A percentile compares a stretch with the other conserved stretches of the same genome.
phyloP scores from a whole-genome alignment of 2,888 invertebrate species.

The Trisateles emortualis region DNA sequence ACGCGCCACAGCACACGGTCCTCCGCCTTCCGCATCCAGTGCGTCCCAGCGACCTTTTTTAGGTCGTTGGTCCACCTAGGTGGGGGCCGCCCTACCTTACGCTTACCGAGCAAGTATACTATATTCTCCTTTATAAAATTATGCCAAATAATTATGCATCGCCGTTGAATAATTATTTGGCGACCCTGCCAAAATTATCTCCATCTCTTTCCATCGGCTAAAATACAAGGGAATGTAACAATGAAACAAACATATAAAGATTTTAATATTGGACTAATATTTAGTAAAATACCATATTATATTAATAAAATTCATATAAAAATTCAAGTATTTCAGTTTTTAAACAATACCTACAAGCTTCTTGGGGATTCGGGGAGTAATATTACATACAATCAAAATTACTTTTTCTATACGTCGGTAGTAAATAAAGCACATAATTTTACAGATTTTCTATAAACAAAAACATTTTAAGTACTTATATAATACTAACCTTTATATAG shows the following conservation, averaged over 20 bases:
- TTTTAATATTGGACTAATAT: conserved; percentile 85
- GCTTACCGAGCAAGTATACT: too few species aligned
- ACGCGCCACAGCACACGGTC: too few species aligned
- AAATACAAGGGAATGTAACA: conserved; percentile 39
- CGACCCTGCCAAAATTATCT: not conserved
- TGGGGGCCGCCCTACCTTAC: too few species aligned
- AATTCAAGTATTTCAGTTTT: conserved; percentile 83
- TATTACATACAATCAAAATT: conserved; percentile 26
- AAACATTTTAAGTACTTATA: conserved; percentile 45
- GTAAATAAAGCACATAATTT: conserved; percentile 28
- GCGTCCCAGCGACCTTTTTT: too few species aligned
- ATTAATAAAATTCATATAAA: conserved; percentile 86
- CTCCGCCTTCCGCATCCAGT: too few species aligned
- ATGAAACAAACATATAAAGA: conserved; percentile 77
- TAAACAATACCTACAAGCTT: conserved; percentile 76
- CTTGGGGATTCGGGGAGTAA: conserved; percentile 32
- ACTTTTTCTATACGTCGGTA: conserved; percentile 25
- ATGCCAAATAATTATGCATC: too few species aligned
- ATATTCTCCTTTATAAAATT: too few species aligned
- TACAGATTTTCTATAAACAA: conserved; percentile 16
- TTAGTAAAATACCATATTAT: conserved; percentile 86
- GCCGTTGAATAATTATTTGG: too few species aligned
- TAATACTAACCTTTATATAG: conserved; percentile 18
- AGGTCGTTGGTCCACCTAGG: too few species aligned
- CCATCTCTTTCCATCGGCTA: not conserved